phyloP scores from a whole-genome alignment of 2,113 vertebrate species.

The Neogobius melanostomus region DNA sequence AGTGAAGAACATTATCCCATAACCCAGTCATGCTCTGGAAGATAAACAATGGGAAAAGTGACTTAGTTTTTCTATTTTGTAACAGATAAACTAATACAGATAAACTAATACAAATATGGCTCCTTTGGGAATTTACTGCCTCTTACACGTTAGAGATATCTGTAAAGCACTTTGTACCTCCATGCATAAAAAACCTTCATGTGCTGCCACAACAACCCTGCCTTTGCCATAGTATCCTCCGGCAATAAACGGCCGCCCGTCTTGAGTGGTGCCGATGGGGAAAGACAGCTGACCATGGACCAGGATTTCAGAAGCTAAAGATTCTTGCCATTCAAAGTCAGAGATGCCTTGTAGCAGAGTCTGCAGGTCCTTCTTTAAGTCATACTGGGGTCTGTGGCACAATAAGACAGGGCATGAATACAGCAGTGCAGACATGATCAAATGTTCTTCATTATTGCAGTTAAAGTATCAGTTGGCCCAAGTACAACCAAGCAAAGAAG shows the following conservation, averaged over 20 bases:
- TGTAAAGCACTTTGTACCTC: conserved; percentile 33
- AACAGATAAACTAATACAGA: too few relatives aligned
- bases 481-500: background rate
- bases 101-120: too few relatives aligned
- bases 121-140: too few relatives aligned
- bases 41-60: background rate
- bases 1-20: conserved; percentile 70
- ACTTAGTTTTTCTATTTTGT: too few relatives aligned
- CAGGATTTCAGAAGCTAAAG: conserved; percentile 65
- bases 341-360: conserved; percentile 67
- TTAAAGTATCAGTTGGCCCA: too few relatives aligned
- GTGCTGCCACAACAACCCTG: conserved; percentile 66
- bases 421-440: background rate
- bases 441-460: background rate
- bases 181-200: conserved; percentile 57
- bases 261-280: conserved; percentile 62
- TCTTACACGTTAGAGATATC: background rate
- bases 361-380: conserved; percentile 73
- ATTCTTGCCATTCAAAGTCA: conserved; percentile 56
- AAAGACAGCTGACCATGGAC: conserved; percentile 75
- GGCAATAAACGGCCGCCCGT: conserved; percentile 65
- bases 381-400: conserved; percentile 62
- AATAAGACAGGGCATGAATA: background rate
- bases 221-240: conserved; percentile 78
- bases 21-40: conserved; percentile 56